Conservation (phyloP, 2,888 invertebrate genomes). For the Cheilosia urbana region DNA sequence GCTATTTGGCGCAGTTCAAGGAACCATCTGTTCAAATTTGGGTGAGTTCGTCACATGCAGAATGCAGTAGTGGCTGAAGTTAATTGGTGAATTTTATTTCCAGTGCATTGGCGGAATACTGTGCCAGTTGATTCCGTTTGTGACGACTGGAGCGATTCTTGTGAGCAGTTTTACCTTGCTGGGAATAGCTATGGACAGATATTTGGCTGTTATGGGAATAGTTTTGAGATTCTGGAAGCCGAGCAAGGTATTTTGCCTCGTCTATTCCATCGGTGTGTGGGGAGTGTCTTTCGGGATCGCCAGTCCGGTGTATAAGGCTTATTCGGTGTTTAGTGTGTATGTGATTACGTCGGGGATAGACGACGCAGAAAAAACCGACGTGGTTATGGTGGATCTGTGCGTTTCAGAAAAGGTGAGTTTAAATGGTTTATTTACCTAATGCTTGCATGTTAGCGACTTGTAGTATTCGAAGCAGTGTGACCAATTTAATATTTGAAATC, state of each 20-base stretch:
- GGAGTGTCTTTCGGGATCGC: slow-evolving; percentile 83
- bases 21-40: slow-evolving; percentile 79
- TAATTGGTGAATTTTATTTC: slow-evolving; percentile 60
- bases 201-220: slow-evolving; percentile 84
- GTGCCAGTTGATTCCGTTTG: slow-evolving; percentile 85
- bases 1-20: slow-evolving; percentile 80
- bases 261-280: slow-evolving; percentile 82
- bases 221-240: slow-evolving; percentile 84
- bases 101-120: slow-evolving; percentile 84
- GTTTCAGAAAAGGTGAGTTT: slow-evolving; percentile 79
- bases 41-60: slow-evolving; percentile 77
- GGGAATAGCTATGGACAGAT: slow-evolving; percentile 86
- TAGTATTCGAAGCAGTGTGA: too few species aligned
- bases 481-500: too few species aligned
- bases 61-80: background rate
- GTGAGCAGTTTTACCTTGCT: slow-evolving; percentile 85
- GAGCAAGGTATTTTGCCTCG: slow-evolving; percentile 79
- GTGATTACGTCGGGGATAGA: slow-evolving; percentile 74
- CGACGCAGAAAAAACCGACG: background rate
- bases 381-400: slow-evolving; percentile 79
- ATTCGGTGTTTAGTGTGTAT: slow-evolving; percentile 78
- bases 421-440: too few species aligned
- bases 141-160: slow-evolving; percentile 84
- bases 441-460: background rate
- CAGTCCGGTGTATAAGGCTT: slow-evolving; percentile 83